Evolutionary conservation across 2,888 invertebrate species (phyloP).

Genomic region (Acanthosepion pharaonis): DNA sequence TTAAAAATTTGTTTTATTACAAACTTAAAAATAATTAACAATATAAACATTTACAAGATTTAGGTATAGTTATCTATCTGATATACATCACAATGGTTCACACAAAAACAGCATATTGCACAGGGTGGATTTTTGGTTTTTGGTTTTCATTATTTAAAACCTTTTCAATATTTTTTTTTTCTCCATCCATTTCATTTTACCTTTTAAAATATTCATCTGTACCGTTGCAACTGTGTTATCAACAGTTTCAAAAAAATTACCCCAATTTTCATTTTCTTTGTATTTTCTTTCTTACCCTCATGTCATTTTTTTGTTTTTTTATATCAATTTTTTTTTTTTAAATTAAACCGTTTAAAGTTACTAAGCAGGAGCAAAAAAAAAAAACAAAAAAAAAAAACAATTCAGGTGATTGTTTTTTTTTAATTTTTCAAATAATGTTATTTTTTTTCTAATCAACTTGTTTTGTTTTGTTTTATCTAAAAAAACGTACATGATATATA

Average conservation of each 20-base stretch:
- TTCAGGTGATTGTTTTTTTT: background rate
- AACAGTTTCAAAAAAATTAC: background rate
- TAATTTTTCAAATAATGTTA: background rate
- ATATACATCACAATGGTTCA: background rate
- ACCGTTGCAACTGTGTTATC: background rate
- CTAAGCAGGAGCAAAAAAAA: background rate
- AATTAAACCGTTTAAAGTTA: background rate
- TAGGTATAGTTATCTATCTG: background rate
- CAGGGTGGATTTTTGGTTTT: background rate
- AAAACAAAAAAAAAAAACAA: background rate
- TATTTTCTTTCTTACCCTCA: background rate
- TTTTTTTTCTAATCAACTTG: background rate
- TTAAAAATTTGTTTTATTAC: conserved; percentile 63
- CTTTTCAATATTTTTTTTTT: background rate
- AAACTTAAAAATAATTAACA: conserved; percentile 72
- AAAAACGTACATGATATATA: background rate
- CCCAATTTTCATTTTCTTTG: background rate
- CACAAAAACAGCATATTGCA: background rate
- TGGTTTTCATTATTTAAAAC: background rate
- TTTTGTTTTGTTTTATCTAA: background rate
- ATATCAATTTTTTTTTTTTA: background rate
- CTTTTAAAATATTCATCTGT: too few species aligned
- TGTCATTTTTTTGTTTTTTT: background rate
- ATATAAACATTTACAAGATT: conserved; percentile 62
- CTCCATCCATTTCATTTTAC: background rate